Percentiles rank a stretch among this genome's conserved stretches.
These are phyloP conservation scores for Athripsodes cinereus DNA, from an alignment of 2,888 invertebrate species.

Conservation along the genomic window DNA sequence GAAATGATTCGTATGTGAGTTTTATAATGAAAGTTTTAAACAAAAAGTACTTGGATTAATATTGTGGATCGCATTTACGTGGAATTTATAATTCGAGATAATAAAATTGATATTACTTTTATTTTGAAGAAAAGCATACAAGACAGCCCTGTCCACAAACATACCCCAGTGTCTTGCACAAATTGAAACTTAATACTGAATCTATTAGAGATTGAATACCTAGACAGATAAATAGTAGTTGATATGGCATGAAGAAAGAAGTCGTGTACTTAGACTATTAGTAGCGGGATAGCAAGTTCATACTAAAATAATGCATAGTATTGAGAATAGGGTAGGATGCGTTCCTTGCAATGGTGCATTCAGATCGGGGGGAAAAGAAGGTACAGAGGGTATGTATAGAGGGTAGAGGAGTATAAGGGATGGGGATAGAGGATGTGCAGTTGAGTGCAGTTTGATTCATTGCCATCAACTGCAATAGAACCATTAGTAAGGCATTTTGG, in stretches of 20 bases:
- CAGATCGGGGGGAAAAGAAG: neutral
- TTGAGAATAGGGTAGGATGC: neutral
- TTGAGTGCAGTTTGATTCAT: conserved; percentile 29
- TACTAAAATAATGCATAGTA: too few relatives aligned
- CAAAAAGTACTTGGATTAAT: too few relatives aligned
- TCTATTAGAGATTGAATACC: conserved; percentile 26
- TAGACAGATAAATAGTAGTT: neutral
- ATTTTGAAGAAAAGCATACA: too few relatives aligned
- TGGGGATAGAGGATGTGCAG: conserved; percentile 26
- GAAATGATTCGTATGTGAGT: too few relatives aligned
- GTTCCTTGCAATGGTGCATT: neutral
- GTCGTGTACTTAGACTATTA: conserved; percentile 21
- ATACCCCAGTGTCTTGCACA: conserved; percentile 24
- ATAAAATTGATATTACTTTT: too few relatives aligned
- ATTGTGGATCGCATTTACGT: too few relatives aligned
- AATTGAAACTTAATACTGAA: conserved; percentile 29
- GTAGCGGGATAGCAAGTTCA: too few relatives aligned
- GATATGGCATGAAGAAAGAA: conserved; percentile 18
- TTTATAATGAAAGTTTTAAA: too few relatives aligned
- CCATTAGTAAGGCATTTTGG: conserved; percentile 24
- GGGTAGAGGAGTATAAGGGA: neutral
- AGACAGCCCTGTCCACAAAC: neutral
- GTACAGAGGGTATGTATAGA: neutral
- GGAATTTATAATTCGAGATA: too few relatives aligned
- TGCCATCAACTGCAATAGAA: conserved; percentile 25